Base-by-base conservation (phyloP, 64 coral and sea anemone genomes). In the Exaiptasia diaphana region DNA sequence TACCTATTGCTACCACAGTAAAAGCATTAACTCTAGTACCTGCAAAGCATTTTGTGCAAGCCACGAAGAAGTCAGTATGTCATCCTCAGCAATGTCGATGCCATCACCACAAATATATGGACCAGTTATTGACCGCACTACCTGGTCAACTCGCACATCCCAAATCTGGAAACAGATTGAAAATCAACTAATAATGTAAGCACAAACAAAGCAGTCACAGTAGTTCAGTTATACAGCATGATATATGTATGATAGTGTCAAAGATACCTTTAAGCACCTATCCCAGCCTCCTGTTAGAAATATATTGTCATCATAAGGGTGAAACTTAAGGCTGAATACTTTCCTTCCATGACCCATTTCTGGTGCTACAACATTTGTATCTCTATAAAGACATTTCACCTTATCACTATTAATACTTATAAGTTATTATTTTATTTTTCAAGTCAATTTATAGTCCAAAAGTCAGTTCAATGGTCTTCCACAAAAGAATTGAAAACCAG, bases 241-340 rank as follows among this genome's bases (percentile, higher is more conserved):
- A 12, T 36, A 2, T 2, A 64, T 14, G 26, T 50, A 45, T 15
- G 15, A 46, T 6, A 46, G 43, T 46, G 6, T 15, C 5, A 9
- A 26, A 46, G 21, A 28, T 21, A 93, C 95, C 95, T 99, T 99
- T 9, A 99, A 46, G 57, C 89, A 99, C 15, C 90, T 79, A 70
- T 99, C 95, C 95, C 95, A 99, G 42, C 95, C 95, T 53, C 85
- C 95, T 75, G 95, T 99, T 26, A 99, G 69, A 48, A 99, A 99
- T 14, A 99, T 52, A 73, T 99, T 99, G 40, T 99, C 95, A 77
- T 99, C 89, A 99, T 89, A 99, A 50, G 95, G 95, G 71, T 99
- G 95, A 68, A 99, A 99, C 48, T 58, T 75, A 27, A 99, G 4
- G 24, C 89, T 90, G 85, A 99, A 99, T 8, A 99, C 89, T 71